Conservation (phyloP, 1,140 invertebrate genomes). For the Mactra quadrangularis region DNA sequence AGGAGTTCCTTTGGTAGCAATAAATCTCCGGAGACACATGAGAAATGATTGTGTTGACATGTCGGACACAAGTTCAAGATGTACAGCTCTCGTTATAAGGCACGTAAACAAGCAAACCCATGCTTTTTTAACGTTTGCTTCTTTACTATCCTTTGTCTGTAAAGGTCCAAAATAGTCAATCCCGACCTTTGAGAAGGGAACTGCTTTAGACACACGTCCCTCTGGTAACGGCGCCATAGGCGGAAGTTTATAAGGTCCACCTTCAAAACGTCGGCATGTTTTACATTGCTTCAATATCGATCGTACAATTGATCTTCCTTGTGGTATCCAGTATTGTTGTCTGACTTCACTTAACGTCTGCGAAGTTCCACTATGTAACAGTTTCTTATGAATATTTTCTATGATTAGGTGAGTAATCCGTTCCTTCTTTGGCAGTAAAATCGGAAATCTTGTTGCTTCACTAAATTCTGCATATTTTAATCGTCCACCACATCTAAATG, state of each 20-base stretch:
- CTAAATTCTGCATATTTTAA: constrained; percentile 9
- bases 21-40: constrained; percentile 27
- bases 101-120: constrained; percentile 48
- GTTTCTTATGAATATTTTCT: constrained; percentile 15
- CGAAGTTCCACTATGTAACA: constrained; percentile 34
- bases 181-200: constrained; percentile 5
- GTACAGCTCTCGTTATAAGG: constrained; percentile 25
- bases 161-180: constrained; percentile 48
- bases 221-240: not conserved
- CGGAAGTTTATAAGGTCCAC: constrained; percentile 20
- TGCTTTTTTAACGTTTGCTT: constrained; percentile 7
- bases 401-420: constrained; percentile 3
- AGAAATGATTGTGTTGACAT: constrained; percentile 33
- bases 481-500: not conserved
- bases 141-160: not conserved
- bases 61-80: constrained; percentile 30
- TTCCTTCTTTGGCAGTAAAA: not conserved
- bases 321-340: constrained; percentile 23
- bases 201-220: not conserved
- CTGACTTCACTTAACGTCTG: constrained; percentile 11
- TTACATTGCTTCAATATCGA: not conserved
- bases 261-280: constrained; percentile 18
- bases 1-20: not conserved
- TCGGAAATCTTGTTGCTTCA: not conserved
- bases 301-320: constrained; percentile 12